phyloP scores from a whole-genome alignment of 1,140 invertebrate genomes.

The Colletes latitarsis region DNA sequence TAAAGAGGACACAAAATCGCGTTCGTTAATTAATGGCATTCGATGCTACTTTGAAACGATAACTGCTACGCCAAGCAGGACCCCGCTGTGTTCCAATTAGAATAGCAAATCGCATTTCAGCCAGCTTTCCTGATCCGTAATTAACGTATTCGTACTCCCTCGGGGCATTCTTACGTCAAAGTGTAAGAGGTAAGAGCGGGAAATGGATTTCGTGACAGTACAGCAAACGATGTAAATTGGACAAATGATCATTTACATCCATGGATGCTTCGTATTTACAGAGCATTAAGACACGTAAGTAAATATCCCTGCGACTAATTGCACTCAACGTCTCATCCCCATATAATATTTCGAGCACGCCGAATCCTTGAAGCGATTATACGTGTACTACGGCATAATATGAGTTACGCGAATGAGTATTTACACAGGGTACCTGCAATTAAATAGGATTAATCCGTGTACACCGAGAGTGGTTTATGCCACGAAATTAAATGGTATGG shows the following conservation, averaged over 20 bases:
- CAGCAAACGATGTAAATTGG: constrained; percentile 17
- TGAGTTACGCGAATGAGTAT: not conserved
- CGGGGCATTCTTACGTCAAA: constrained; percentile 26
- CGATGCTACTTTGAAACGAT: not conserved
- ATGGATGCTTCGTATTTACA: constrained; percentile 19
- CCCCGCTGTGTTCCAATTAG: not conserved
- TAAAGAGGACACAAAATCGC: not conserved
- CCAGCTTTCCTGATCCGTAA: constrained; percentile 21
- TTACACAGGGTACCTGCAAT: not conserved
- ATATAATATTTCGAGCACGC: constrained; percentile 1
- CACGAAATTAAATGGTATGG: no score
- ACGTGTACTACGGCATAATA: not conserved
- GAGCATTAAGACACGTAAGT: constrained; percentile 20
- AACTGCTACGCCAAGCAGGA: not conserved
- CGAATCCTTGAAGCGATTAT: not conserved
- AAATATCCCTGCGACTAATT: constrained; percentile 40
- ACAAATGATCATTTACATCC: constrained; percentile 39
- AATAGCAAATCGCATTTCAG: constrained; percentile 28
- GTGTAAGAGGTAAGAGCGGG: constrained; percentile 3
- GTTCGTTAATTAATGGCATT: not conserved
- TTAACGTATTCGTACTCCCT: constrained; percentile 27
- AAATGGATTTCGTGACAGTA: constrained; percentile 46
- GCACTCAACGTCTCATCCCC: constrained; percentile 12
- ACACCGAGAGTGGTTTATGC: no score
- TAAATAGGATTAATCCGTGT: not conserved